phyloP scores from a whole-genome alignment of 2,797 vertebrate species.

The Pipistrellus nathusii region DNA sequence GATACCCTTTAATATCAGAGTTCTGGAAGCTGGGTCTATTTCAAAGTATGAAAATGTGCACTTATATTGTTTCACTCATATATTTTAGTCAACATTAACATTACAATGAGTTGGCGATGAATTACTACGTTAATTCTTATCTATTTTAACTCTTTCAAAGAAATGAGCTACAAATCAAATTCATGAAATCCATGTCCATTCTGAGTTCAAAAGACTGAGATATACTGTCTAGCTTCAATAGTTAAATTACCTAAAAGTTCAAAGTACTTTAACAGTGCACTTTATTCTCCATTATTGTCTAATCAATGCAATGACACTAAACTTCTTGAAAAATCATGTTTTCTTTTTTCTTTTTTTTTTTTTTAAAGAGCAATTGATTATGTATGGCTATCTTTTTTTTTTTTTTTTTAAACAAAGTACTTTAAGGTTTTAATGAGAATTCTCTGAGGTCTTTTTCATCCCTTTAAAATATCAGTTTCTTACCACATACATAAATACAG shows the following conservation, averaged over 20 bases:
- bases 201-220: constrained; percentile 23
- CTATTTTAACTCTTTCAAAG: constrained; percentile 57
- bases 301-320: constrained; percentile 50
- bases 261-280: constrained; percentile 48
- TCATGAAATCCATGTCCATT: constrained; percentile 50
- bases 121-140: constrained; percentile 39
- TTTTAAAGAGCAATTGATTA: background rate
- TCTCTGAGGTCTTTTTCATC: background rate
- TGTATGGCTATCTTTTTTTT: background rate
- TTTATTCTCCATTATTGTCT: constrained; percentile 39
- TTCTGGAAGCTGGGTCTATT: constrained; percentile 14
- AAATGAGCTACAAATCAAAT: constrained; percentile 70
- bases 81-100: constrained; percentile 64
- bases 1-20: background rate
- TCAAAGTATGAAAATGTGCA: constrained; percentile 65
- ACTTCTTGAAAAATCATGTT: constrained; percentile 26
- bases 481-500: constrained; percentile 44
- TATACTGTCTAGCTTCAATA: background rate
- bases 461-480: constrained; percentile 22
- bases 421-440: constrained; percentile 38
- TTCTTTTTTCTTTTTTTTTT: background rate
- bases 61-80: constrained; percentile 23
- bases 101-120: constrained; percentile 40
- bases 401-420: constrained; percentile 14
- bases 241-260: constrained; percentile 46